Evolutionary conservation across 2,797 vertebrate species (phyloP), one percentile per base, ranked within the genome.

Genomic region (Sebastolobus altivelis): DNA sequence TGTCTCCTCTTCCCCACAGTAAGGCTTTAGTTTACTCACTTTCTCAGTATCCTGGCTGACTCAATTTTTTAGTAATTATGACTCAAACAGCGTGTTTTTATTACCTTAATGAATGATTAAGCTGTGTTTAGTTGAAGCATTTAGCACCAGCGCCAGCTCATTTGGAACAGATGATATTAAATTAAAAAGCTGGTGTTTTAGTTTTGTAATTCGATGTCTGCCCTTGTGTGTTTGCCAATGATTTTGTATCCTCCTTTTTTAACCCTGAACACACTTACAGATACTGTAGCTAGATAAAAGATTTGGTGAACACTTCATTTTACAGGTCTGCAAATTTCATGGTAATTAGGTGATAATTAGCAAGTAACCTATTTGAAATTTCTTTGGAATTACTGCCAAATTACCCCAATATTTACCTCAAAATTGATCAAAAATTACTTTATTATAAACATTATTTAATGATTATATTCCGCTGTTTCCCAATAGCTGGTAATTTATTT

Each of bases 91-190:
- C 35, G 31, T 65, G 3, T 38, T 61, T 60, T 31, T 27, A 31
- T 37, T 35, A 14, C 33, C 27, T 54, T 25, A 9, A 12, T 54
- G 10, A 62, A 54, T 76, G 14, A 58, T 58, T n/a, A 16, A 5
- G n/a, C 31, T 68, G 6, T 43, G 43, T 71, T 60, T 60, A 22
- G 8, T 18, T 27, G 4, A 4, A 77, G 6, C 49, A 40, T 59
- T 70, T 18, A 54, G 49, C 66, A 66, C 65, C 38, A 27, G 20
- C 66, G 4, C 10, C 54, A 27, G 20, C 60, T 65, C 1, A 67
- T 80, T 60, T 71, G 29, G 25, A 77, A 29, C 31, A 35, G 49
- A 35, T 59, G 31, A 11, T 58, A 58, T 71, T 27, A 40, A 29
- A 63, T 25, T 25, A 38, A 52, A 56, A 37, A 37, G 4, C 13